Percentiles rank a stretch among this genome's conserved stretches.
Conservation (phyloP, 2,888 invertebrate species). For the Gymnocheta viridis region DNA sequence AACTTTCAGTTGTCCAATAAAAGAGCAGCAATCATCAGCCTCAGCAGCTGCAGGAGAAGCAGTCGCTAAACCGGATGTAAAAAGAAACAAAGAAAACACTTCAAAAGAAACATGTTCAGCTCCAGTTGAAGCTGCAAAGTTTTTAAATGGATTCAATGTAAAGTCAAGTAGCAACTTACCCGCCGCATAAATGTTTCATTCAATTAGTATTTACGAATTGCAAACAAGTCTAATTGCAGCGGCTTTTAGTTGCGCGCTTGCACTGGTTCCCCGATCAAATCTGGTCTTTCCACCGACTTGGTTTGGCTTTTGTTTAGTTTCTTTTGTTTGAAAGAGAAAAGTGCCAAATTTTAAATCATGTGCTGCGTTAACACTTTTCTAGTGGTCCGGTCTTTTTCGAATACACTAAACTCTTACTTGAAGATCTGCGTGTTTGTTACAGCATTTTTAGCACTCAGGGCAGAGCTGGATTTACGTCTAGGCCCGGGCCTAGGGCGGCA, state of each 20-base stretch:
- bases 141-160: background rate
- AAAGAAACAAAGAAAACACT: background rate
- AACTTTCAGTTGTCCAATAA: conserved; percentile 62
- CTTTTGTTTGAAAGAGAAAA: no score
- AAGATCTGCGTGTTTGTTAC: no score
- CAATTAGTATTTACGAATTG: conserved; percentile 20
- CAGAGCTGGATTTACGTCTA: no score
- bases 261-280: background rate
- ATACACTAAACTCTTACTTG: no score
- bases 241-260: background rate
- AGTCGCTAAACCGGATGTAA: conserved; percentile 36
- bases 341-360: no score
- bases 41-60: background rate
- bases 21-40: background rate
- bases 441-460: no score
- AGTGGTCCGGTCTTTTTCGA: no score
- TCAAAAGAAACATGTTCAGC: background rate
- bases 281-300: background rate
- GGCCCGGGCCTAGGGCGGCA: no score
- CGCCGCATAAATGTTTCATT: background rate
- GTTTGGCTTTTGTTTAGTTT: background rate
- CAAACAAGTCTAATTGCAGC: conserved; percentile 22
- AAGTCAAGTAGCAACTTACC: background rate
- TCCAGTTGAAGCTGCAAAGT: background rate
- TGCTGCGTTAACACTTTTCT: no score